Evolutionary conservation across 1,140 invertebrate species (phyloP), one percentile per base, ranked within the genome.

Genomic region (Araneus ventricosus): DNA sequence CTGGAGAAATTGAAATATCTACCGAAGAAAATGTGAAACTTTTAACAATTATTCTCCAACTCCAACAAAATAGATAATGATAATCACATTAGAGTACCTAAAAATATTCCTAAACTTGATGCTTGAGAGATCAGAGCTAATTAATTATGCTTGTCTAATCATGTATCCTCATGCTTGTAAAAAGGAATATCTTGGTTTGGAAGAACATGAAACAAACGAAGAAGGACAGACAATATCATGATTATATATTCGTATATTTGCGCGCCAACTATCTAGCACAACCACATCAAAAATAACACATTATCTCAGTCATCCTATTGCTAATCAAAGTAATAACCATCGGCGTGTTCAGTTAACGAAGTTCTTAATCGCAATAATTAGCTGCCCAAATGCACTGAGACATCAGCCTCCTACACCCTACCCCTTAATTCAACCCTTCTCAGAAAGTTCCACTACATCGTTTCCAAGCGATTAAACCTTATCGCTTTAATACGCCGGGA

Each of bases 381-480:
- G 17, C 34, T 30, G 24, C 57, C 86, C 22, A 85, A 70, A 75
- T 82, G 24, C 39, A 17, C 39, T 75, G 41, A 75, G 27, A 4
- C n/a, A n/a, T n/a, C n/a, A n/a, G n/a, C n/a, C n/a, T n/a, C 14
- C 20, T 84, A 8, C 39, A n/a, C 4, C 14, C 80, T 24, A 75
- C 27, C 4, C n/a, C 14, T 8, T 45, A 84, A 39, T 34, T n/a
- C 39, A 30, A 10, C 41, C 22, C 14, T 2, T 39, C 27, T 27
- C 1, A 45, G n/a, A 84, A 84, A 52, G 39, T 84, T 52, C 8
- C 20, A 45, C 80, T n/a, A 75, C 67, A 37, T 75, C 27, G 14
- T 84, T 75, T 88, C 87, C 39, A 52, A 88, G 10, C 63, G 63
- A 88, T 88, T 39, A 75, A 88, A 37, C 80, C n/a, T 84, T 84